These are phyloP conservation scores for Drosophila eohydei DNA, from an alignment of 2,888 invertebrate species.

Conservation along the genomic window DNA sequence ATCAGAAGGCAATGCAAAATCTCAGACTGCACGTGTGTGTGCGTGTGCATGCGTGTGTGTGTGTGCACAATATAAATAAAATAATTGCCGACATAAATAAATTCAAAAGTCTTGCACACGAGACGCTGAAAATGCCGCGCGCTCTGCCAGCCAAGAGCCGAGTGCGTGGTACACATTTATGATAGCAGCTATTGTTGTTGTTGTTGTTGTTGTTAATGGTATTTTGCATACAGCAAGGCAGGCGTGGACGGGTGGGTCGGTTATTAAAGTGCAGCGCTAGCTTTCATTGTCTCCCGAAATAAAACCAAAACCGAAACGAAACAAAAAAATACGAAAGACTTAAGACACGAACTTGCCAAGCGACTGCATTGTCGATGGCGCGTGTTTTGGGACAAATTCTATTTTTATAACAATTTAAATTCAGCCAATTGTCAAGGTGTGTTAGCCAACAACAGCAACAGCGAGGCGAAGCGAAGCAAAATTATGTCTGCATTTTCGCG, in stretches of 20 bases:
- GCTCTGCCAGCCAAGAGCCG: constrained; percentile 28
- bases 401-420: constrained; percentile 79
- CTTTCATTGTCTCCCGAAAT: constrained; percentile 74
- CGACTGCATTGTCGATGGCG: constrained; percentile 60
- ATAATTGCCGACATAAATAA: constrained; percentile 83
- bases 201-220: constrained; percentile 68
- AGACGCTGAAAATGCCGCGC: constrained; percentile 31
- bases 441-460: constrained; percentile 55
- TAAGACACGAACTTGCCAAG: constrained; percentile 75
- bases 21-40: constrained; percentile 14
- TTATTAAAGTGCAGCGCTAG: constrained; percentile 64
- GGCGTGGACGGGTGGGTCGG: constrained; percentile 27
- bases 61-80: constrained; percentile 82
- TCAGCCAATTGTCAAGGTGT: constrained; percentile 78
- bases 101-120: constrained; percentile 67
- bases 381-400: constrained; percentile 81
- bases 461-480: constrained; percentile 32
- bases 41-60: constrained; percentile 16
- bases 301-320: constrained; percentile 19
- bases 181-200: constrained; percentile 27
- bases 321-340: constrained; percentile 68
- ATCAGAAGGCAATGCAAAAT: constrained; percentile 66
- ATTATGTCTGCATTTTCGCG: constrained; percentile 79
- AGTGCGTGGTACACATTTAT: constrained; percentile 71
- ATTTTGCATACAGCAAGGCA: constrained; percentile 64